These are phyloP conservation scores for Chloroceryle amazona DNA, from an alignment of 2,797 vertebrate genomes.

Conservation along the genomic window DNA sequence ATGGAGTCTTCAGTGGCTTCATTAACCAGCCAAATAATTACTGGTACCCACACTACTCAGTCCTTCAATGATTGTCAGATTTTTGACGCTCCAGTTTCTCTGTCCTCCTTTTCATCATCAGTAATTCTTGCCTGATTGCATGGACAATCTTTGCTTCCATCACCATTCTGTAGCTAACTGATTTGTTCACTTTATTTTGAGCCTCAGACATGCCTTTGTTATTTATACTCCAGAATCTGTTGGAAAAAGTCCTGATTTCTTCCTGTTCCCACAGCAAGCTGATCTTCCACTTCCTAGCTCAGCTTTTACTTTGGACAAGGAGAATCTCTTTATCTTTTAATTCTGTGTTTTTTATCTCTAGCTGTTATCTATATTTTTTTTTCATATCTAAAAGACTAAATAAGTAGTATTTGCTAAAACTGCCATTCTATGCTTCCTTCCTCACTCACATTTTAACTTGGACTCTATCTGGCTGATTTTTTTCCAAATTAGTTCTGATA, in stretches of 20 bases:
- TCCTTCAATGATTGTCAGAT: conserved; percentile 13
- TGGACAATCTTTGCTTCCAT: not conserved
- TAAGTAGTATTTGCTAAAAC: not conserved
- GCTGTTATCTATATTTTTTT: not conserved
- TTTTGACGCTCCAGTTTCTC: conserved; percentile 50
- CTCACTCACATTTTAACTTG: not conserved
- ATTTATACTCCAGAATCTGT: not conserved
- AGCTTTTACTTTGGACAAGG: not conserved
- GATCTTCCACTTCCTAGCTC: not conserved
- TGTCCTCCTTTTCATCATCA: conserved; percentile 20
- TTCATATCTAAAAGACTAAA: not conserved
- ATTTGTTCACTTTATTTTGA: conserved; percentile 1
- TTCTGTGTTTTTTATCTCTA: not conserved
- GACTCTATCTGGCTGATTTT: not conserved
- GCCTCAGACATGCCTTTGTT: not conserved
- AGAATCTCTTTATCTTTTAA: not conserved
- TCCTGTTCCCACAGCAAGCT: not conserved
- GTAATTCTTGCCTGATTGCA: conserved; percentile 1
- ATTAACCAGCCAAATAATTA: conserved; percentile 7
- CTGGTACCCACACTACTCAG: not conserved
- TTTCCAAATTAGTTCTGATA: not conserved
- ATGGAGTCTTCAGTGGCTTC: not conserved
- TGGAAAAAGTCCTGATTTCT: not conserved
- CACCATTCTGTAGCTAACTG: not conserved
- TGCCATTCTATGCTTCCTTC: not conserved